phyloP scores from a whole-genome alignment of 2,113 vertebrate species.

The Microcebus murinus region DNA sequence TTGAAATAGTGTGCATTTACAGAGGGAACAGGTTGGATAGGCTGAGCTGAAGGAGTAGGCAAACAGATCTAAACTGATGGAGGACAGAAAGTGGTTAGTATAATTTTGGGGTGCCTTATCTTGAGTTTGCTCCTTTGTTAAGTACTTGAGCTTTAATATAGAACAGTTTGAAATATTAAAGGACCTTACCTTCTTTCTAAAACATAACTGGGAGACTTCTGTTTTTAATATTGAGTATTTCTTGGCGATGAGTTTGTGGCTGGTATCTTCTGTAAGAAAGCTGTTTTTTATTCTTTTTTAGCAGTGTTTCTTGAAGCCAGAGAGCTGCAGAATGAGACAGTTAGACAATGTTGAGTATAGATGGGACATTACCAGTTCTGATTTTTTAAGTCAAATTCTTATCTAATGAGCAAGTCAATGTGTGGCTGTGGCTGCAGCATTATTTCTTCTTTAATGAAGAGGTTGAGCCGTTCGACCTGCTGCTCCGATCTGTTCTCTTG shows the following conservation, averaged over 20 bases:
- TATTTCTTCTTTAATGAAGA: constrained; percentile 99
- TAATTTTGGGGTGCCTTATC: constrained; percentile 72
- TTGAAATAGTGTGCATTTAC: constrained; percentile 78
- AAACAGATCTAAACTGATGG: constrained; percentile 77
- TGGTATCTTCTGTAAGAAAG: constrained; percentile 67
- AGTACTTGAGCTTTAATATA: constrained; percentile 69
- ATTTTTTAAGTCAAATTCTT: constrained; percentile 86
- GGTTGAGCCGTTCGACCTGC: constrained; percentile 96
- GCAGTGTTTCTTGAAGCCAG: constrained; percentile 82
- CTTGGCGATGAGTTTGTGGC: constrained; percentile 74
- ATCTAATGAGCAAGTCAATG: constrained; percentile 95
- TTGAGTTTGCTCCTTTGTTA: constrained; percentile 74
- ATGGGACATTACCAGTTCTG: constrained; percentile 80
- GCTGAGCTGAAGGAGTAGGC: constrained; percentile 79
- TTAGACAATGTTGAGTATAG: constrained; percentile 81
- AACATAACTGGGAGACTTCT: background rate
- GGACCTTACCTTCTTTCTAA: constrained; percentile 71
- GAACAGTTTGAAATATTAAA: constrained; percentile 71
- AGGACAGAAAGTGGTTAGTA: constrained; percentile 77
- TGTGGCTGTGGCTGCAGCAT: constrained; percentile 98
- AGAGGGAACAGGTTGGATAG: constrained; percentile 83
- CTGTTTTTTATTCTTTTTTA: constrained; percentile 72
- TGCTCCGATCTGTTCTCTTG: constrained; percentile 96
- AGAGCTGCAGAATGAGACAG: constrained; percentile 88
- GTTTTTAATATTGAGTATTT: constrained; percentile 66